These are phyloP conservation scores for Dolichopus griseipennis DNA, from an alignment of 2,888 invertebrate species.

Conservation along the genomic window DNA sequence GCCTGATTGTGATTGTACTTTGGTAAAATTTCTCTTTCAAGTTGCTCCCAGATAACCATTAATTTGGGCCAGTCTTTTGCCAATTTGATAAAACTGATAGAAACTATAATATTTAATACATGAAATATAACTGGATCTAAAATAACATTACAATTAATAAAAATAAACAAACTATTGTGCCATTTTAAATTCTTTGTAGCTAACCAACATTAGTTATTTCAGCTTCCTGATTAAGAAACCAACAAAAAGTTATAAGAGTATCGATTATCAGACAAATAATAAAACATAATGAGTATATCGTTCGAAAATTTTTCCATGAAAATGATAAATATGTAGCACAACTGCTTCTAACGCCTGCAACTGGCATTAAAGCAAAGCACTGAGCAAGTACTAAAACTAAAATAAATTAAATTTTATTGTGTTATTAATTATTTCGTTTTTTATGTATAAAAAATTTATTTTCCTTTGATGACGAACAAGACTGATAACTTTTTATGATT, in stretches of 20 bases:
- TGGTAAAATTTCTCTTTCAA: constrained; percentile 43
- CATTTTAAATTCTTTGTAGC: constrained; percentile 16
- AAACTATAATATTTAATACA: constrained; percentile 28
- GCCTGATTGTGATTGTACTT: constrained; percentile 31
- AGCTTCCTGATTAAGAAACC: constrained; percentile 29
- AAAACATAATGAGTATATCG: constrained; percentile 30
- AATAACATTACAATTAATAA: constrained; percentile 2
- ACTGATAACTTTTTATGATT: too few relatives aligned
- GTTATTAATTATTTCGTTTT: neutral
- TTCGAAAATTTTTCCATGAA: constrained; percentile 34
- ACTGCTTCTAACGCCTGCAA: constrained; percentile 43
- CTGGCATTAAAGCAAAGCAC: constrained; percentile 48
- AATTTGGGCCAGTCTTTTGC: constrained; percentile 48
- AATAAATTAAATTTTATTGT: neutral
- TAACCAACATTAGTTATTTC: constrained; percentile 36
- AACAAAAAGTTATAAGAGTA: constrained; percentile 27
- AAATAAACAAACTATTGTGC: neutral
- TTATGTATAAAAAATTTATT: neutral
- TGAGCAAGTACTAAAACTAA: constrained; percentile 43
- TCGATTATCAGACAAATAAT: constrained; percentile 26
- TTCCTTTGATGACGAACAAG: neutral
- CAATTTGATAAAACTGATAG: constrained; percentile 41
- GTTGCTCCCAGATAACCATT: constrained; percentile 44
- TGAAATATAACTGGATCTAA: constrained; percentile 38
- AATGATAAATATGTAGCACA: constrained; percentile 42